A percentile compares a stretch with the other conserved stretches of the same genome.
phyloP scores from a whole-genome alignment of 2,888 invertebrate species.

The Drosophila melanosoma region DNA sequence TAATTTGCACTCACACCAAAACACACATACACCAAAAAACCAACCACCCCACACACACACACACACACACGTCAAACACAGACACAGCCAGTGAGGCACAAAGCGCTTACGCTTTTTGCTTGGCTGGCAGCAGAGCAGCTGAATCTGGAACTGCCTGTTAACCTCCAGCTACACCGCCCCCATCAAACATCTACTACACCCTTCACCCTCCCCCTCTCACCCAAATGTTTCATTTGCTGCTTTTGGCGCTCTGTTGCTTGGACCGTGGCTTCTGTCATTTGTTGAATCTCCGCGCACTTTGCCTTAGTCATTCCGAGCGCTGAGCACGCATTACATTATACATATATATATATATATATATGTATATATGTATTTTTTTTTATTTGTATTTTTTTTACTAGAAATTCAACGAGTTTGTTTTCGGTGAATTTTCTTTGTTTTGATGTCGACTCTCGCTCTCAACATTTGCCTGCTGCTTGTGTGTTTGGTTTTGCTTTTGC shows the following conservation, averaged over 20 bases:
- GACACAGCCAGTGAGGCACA: conserved; percentile 64
- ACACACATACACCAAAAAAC: conserved; percentile 24
- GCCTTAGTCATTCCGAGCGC: conserved; percentile 68
- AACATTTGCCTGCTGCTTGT: conserved; percentile 28
- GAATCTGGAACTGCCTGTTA: conserved; percentile 27
- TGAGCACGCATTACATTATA: conserved; percentile 49
- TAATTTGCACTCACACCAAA: conserved; percentile 69
- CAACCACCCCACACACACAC: conserved; percentile 27
- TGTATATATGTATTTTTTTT: neutral
- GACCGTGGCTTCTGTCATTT: conserved; percentile 75
- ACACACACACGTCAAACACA: conserved; percentile 59
- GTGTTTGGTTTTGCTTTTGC: conserved; percentile 16
- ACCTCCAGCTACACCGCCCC: neutral
- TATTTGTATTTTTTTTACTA: conserved; percentile 10
- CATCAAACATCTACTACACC: no score
- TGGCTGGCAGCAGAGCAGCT: conserved; percentile 48
- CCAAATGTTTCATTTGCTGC: neutral
- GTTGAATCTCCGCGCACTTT: conserved; percentile 72
- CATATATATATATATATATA: neutral
- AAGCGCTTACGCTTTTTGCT: conserved; percentile 74
- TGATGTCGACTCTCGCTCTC: conserved; percentile 68
- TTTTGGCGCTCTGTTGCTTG: conserved; percentile 57
- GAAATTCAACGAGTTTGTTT: conserved; percentile 63
- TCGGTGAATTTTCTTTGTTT: conserved; percentile 70
- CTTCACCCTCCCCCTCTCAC: no score